Conservation (phyloP, 2,888 invertebrate genomes). For the Parnassius glacialis region DNA sequence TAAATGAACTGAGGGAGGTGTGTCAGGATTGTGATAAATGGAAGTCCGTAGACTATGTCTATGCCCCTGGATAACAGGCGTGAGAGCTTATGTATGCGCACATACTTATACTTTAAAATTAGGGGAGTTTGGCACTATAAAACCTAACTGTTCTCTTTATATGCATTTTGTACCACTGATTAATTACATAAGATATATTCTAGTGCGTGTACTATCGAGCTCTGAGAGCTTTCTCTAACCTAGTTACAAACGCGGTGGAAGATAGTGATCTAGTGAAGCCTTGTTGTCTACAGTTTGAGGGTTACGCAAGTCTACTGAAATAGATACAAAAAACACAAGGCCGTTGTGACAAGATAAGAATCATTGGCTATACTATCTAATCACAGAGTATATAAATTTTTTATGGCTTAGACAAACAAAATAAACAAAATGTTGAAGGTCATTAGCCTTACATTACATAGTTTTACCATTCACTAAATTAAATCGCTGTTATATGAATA, state of each 20-base stretch:
- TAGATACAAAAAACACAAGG: slow-evolving; percentile 1
- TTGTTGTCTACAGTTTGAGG: slow-evolving; percentile 4
- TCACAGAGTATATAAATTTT: slow-evolving; percentile 3
- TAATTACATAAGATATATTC: neutral
- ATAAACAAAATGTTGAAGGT: slow-evolving; percentile 1
- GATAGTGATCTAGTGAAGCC: neutral
- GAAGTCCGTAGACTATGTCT: too few relatives aligned
- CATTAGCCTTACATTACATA: slow-evolving; percentile 1
- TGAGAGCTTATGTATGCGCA: too few relatives aligned
- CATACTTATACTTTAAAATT: too few relatives aligned
- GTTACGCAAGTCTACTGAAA: slow-evolving; percentile 1
- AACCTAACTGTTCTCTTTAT: too few relatives aligned
- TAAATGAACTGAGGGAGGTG: too few relatives aligned
- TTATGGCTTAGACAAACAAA: neutral
- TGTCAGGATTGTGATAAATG: too few relatives aligned
- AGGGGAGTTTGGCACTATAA: too few relatives aligned
- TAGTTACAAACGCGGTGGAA: neutral
- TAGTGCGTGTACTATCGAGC: neutral
- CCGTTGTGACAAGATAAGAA: neutral
- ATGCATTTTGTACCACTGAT: neutral
- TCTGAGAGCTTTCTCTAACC: slow-evolving; percentile 1
- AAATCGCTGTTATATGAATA: neutral
- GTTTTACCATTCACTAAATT: slow-evolving; percentile 9
- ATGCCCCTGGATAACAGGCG: too few relatives aligned
- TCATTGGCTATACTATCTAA: neutral